Base-by-base conservation (phyloP, 1,140 invertebrate species). In the Vanessa tameamea region DNA sequence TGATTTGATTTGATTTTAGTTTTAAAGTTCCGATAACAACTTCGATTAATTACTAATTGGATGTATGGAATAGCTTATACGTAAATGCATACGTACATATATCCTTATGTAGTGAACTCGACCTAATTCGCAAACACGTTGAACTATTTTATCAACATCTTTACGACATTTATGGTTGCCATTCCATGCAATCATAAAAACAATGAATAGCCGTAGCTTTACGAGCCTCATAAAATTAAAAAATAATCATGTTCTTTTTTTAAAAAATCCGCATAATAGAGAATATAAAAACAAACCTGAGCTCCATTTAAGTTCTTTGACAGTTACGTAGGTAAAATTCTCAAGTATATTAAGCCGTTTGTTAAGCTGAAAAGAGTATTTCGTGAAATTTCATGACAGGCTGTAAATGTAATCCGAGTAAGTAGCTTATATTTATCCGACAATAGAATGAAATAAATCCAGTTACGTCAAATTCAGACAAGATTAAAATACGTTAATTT, bases 151-250 rank as follows among this genome's bases (percentile, higher is more conserved):
- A 26, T 20, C 55, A 68, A 64, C 67, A 63, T 53, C 23, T 75
- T 75, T 70, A 75, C 65, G 63, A 55, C 64, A 13, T 65, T 71
- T 72, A 70, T 76, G 68, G 63, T 71, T 51, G 47, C 72, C 55
- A 15, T 59, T 47, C 20, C 69, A 26, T 63, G 20, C 20, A 68
- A 63, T 64, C 69, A 43, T 76, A 67, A 76, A 76, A 76, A 71
- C 69, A 72, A 76, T 57, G 64, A 53, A 76, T 72, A 50, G 74
- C 64, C 69, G 47, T 16, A 64, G 14, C 20, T 64, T 64, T 70
- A 72, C 50, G 64, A 67, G 3, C 16, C 5, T 51, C 65, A 31
- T 72, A 61, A 72, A 72, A 59, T 15, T 66, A 2, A n/a, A 61
- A 23, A 72, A 55, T 16, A 66, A 15, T 8, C 23, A 20, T 31